These are phyloP conservation scores for Napeogenes sylphis DNA, from an alignment of 2,888 invertebrate genomes.

Conservation along the genomic window DNA sequence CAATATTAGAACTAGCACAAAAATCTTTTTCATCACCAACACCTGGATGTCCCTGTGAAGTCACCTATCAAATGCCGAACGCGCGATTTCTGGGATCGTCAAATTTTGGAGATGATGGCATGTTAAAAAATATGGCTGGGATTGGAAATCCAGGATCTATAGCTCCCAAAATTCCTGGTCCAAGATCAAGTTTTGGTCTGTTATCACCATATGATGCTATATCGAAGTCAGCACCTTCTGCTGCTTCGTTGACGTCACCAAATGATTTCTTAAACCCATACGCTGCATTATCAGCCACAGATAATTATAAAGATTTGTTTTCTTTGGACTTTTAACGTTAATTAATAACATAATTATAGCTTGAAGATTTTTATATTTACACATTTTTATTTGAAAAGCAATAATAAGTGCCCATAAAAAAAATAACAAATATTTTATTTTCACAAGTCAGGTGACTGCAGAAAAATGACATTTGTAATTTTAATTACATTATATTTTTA, in stretches of 20 bases:
- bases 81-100: conserved; percentile 41
- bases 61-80: conserved; percentile 35
- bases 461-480: too few species aligned
- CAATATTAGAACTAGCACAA: conserved; percentile 11
- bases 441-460: too few species aligned
- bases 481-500: too few species aligned
- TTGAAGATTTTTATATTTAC: not conserved
- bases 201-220: conserved; percentile 40
- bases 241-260: conserved; percentile 33
- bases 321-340: conserved; percentile 29
- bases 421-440: too few species aligned
- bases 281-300: conserved; percentile 43
- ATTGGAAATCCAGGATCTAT: conserved; percentile 14
- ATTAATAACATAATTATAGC: too few species aligned
- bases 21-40: conserved; percentile 1
- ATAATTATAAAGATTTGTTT: conserved; percentile 45
- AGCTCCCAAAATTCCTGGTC: conserved; percentile 24
- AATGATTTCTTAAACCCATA: conserved; percentile 55
- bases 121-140: conserved; percentile 29
- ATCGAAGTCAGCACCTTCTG: conserved; percentile 19
- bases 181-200: conserved; percentile 30
- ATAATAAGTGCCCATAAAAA: too few species aligned
- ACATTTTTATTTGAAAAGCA: not conserved
- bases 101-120: conserved; percentile 32
- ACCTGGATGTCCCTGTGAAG: conserved; percentile 21